Evolutionary conservation across 2,113 vertebrate species (phyloP), one percentile per base, ranked within the genome.

Genomic region (Oncorhynchus keta): DNA sequence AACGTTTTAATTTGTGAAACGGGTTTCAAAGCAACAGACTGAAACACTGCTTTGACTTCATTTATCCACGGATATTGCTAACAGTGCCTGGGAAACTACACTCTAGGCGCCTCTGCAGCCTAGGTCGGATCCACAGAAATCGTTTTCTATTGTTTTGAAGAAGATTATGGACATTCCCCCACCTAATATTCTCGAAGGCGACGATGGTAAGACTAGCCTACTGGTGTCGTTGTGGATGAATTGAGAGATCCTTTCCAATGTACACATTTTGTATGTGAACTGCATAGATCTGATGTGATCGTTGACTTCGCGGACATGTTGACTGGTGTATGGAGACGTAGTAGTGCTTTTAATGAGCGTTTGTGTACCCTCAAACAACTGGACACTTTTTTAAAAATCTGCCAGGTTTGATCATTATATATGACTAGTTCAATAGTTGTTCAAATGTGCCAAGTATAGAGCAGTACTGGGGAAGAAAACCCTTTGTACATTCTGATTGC

Each of bases 141-240:
- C 95, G 0, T 95, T 94, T 68, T 94, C 95, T 0, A 92, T 96
- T 76, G 96, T 95, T 79, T 90, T 97, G 79, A 97, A 95, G 94
- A 97, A 96, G 83, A 96, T 97, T 35, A 97, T 97, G 94, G 96
- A 97, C 83, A 97, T 95, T 16, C 95, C 96, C 1, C 96, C 95
- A 35, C 93, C 93, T 0, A 93, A 93, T 62, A 91, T 92, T 73
- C 85, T 94, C 70, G 92, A 93, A 39, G 87, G 90, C 48, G 92
- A 94, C 59, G 90, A 92, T 68, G 94, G 94, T 95, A 86, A 90
- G 92, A 59, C 39, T 45, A 45, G 39, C 2, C 9, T 45, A 11
- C 9, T 45, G 0, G 45, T 48, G n/a, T 1, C 39, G 57, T 65
- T 48, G 39, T 62, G 71, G 13, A 73, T n/a, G 2, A 71, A 16